Conservation (phyloP, 2,888 invertebrate genomes). For the Drosophila mercatorum region DNA sequence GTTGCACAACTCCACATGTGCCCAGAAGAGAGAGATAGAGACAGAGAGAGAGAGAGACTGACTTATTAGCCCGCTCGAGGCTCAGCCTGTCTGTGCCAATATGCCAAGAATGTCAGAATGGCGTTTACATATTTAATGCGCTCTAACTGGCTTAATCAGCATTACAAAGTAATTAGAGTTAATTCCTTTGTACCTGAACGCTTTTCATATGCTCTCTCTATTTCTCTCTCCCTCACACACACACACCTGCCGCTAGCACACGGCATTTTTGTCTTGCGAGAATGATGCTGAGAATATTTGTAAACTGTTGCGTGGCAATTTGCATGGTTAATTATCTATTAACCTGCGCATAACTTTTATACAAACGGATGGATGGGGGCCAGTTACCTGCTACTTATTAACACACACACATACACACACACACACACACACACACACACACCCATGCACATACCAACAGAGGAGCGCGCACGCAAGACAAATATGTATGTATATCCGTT, state of each 20-base stretch:
- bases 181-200: slow-evolving; percentile 73
- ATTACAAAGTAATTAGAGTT: slow-evolving; percentile 80
- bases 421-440: slow-evolving; percentile 17
- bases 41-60: not conserved
- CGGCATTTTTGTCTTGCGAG: slow-evolving; percentile 27
- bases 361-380: slow-evolving; percentile 31
- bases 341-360: slow-evolving; percentile 76
- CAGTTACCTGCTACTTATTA: slow-evolving; percentile 31
- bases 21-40: not conserved
- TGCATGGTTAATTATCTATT: slow-evolving; percentile 81
- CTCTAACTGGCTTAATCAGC: slow-evolving; percentile 76
- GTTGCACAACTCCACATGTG: slow-evolving; percentile 6
- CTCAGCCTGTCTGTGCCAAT: slow-evolving; percentile 32
- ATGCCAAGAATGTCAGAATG: slow-evolving; percentile 63
- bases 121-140: slow-evolving; percentile 74
- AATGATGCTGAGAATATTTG: slow-evolving; percentile 67
- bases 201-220: slow-evolving; percentile 30
- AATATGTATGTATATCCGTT: slow-evolving; percentile 69
- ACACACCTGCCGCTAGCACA: slow-evolving; percentile 22
- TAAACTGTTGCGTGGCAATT: slow-evolving; percentile 76
- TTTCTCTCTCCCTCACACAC: slow-evolving; percentile 8
- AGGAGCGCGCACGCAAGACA: slow-evolving; percentile 27
- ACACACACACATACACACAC: slow-evolving; percentile 36
- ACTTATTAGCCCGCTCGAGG: slow-evolving; percentile 1
- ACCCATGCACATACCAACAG: slow-evolving; percentile 13